These are phyloP conservation scores for Brienomyrus longianalis DNA, from an alignment of 2,113 vertebrate genomes.

Conservation along the genomic window DNA sequence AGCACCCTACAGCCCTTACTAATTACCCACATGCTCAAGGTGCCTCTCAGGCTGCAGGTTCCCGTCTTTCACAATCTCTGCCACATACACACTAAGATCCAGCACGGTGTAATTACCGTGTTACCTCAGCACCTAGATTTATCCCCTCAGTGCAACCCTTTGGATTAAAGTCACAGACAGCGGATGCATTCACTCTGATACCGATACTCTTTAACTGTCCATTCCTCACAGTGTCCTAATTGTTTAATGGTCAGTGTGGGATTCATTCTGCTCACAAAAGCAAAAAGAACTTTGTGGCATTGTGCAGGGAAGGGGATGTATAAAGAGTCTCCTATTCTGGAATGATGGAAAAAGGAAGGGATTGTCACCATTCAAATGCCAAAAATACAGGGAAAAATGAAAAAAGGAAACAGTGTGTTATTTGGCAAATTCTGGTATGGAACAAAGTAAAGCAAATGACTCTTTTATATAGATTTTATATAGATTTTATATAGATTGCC, in stretches of 20 bases:
- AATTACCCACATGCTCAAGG: background rate
- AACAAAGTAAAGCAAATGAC: background rate
- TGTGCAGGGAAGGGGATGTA: background rate
- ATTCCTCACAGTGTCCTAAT: background rate
- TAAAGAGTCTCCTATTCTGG: background rate
- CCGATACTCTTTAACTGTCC: background rate
- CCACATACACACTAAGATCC: background rate
- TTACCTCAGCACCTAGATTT: background rate
- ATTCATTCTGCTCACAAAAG: background rate
- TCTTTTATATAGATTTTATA: background rate
- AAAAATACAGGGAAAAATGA: background rate
- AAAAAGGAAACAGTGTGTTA: background rate
- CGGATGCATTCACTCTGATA: background rate
- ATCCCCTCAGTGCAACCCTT: background rate
- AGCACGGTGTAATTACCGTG: background rate
- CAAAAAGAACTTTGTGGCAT: background rate
- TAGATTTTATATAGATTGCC: too few species aligned
- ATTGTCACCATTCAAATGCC: background rate
- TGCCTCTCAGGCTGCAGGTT: background rate
- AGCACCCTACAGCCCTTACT: background rate
- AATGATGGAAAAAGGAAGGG: background rate
- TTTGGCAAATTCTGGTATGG: background rate
- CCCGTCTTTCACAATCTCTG: background rate
- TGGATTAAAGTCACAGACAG: background rate
- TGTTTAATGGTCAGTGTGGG: background rate